phyloP scores from a whole-genome alignment of 2,113 vertebrate species.

The Elgaria multicarinata region DNA sequence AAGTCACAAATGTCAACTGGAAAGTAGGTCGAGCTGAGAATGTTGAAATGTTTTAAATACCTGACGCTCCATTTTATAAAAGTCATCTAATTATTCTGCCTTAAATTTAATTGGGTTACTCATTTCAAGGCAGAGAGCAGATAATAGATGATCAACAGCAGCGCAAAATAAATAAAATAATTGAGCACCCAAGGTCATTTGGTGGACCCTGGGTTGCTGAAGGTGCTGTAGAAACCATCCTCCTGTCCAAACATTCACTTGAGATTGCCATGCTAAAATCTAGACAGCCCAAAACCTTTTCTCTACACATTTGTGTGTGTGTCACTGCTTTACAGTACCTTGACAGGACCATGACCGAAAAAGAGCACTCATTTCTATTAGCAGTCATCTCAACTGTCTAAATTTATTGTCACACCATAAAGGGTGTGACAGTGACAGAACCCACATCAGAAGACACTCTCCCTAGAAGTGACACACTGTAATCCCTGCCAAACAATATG shows the following conservation, averaged over 20 bases:
- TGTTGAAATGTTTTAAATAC: neutral
- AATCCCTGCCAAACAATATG: neutral
- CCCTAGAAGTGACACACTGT: neutral
- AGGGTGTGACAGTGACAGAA: neutral
- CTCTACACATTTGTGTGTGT: neutral
- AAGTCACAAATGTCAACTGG: neutral
- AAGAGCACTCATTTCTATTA: neutral
- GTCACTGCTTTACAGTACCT: neutral
- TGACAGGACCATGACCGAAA: constrained; percentile 25
- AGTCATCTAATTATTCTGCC: neutral
- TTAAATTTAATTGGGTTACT: neutral
- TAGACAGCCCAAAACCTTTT: neutral
- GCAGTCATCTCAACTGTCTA: constrained; percentile 8
- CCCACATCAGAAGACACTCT: neutral
- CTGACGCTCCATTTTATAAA: neutral
- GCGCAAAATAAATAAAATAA: neutral
- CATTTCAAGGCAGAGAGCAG: neutral
- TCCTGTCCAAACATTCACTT: neutral
- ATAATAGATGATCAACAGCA: neutral
- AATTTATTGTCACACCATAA: neutral
- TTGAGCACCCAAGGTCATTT: neutral
- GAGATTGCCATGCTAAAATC: neutral
- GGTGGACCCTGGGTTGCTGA: neutral
- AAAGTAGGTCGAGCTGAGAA: neutral
- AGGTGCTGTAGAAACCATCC: neutral